A percentile compares a stretch with the other conserved stretches of the same genome.
Evolutionary conservation across 1,140 invertebrate species (phyloP).

Genomic region (Thaumatotibia leucotreta): DNA sequence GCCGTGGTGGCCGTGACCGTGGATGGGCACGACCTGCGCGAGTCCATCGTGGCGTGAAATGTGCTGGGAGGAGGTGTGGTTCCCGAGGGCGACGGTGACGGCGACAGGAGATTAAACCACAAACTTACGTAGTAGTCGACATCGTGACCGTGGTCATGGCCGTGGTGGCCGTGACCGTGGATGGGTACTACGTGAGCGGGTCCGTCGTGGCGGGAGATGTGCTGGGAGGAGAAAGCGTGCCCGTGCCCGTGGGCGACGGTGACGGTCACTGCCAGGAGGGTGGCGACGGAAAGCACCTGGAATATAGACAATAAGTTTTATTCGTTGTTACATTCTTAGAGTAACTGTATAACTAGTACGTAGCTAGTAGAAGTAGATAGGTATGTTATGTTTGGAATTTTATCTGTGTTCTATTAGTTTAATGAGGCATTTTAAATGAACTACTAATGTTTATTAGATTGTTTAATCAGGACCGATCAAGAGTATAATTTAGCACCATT

Average conservation of each 20-base stretch:
- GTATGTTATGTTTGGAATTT: no score
- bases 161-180: conserved; percentile 17
- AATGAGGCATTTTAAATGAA: no score
- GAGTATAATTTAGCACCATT: no score
- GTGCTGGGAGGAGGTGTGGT: conserved; percentile 26
- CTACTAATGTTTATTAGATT: no score
- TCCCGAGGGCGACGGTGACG: conserved; percentile 7
- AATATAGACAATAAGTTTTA: no score
- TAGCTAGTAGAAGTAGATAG: no score
- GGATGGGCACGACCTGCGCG: conserved; percentile 19
- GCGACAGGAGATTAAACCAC: neutral
- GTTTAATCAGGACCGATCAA: no score
- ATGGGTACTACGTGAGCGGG: conserved; percentile 21
- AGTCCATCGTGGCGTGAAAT: conserved; percentile 28
- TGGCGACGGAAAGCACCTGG: conserved; percentile 11
- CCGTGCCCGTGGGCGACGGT: conserved; percentile 13
- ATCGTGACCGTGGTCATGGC: conserved; percentile 1
- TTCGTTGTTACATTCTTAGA: no score
- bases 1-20: conserved; percentile 16
- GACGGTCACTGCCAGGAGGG: conserved; percentile 4
- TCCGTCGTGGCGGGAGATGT: conserved; percentile 27
- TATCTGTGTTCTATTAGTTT: no score
- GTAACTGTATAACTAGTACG: no score
- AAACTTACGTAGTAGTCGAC: conserved; percentile 18
- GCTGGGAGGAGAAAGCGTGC: conserved; percentile 28